A percentile compares a stretch with the other conserved stretches of the same genome.
phyloP scores from a whole-genome alignment of 2,888 invertebrate genomes.

The Rhingia campestris region DNA sequence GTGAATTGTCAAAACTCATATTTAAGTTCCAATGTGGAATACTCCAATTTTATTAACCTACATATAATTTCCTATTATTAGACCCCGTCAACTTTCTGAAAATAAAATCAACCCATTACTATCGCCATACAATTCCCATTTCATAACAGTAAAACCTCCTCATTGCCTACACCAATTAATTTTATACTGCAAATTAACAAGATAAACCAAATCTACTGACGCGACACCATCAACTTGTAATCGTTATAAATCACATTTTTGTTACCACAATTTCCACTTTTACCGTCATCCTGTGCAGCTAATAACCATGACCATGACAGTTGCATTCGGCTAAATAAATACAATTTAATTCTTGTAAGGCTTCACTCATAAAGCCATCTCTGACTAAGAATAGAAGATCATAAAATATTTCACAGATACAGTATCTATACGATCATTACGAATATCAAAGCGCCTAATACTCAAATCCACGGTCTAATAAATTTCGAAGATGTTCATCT shows the following conservation, averaged over 20 bases:
- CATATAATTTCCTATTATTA: no score
- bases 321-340: constrained; percentile 37
- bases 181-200: no score
- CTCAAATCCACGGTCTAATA: constrained; percentile 66
- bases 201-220: constrained; percentile 1
- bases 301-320: constrained; percentile 45
- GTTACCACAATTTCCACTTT: constrained; percentile 1
- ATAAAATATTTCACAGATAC: constrained; percentile 17
- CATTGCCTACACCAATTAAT: no score
- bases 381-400: neutral
- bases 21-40: no score
- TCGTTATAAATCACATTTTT: constrained; percentile 33
- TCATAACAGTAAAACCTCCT: no score
- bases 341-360: constrained; percentile 33
- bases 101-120: no score
- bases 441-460: constrained; percentile 54
- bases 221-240: constrained; percentile 16
- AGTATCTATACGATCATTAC: constrained; percentile 19
- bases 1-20: no score
- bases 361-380: constrained; percentile 25
- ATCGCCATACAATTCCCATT: no score
- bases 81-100: no score
- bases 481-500: constrained; percentile 71
- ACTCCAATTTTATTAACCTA: no score
- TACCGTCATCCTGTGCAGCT: constrained; percentile 3